These are phyloP conservation scores for Odontocolon sp. DNA, from an alignment of 2,888 invertebrate species.

Conservation along the genomic window DNA sequence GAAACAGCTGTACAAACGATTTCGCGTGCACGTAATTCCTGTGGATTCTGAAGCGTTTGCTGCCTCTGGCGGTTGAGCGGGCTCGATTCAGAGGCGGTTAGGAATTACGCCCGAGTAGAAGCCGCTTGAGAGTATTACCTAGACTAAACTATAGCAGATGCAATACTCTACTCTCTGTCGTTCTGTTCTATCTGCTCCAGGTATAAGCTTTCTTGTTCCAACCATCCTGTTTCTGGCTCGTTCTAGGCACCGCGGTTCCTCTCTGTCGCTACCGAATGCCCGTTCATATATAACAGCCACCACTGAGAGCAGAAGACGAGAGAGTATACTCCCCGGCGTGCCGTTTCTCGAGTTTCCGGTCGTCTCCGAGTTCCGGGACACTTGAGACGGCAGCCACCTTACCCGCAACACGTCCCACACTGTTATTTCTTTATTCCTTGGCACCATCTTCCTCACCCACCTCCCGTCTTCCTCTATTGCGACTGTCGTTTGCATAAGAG, in stretches of 20 bases:
- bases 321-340: conserved; percentile 42
- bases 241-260: conserved; percentile 16
- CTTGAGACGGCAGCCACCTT: conserved; percentile 49
- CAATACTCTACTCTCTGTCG: neutral
- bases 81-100: conserved; percentile 48
- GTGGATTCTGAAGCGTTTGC: conserved; percentile 39
- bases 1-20: conserved; percentile 49
- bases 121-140: neutral
- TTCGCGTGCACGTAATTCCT: conserved; percentile 43
- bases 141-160: conserved; percentile 5
- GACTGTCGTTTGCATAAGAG: conserved; percentile 48
- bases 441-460: conserved; percentile 9
- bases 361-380: conserved; percentile 48
- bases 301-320: conserved; percentile 33
- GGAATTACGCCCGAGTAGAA: conserved; percentile 38
- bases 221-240: neutral
- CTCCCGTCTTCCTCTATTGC: conserved; percentile 5
- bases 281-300: conserved; percentile 33
- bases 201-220: conserved; percentile 35
- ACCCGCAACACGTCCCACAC: neutral
- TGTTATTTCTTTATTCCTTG: neutral
- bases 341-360: conserved; percentile 59
- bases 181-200: neutral
- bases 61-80: conserved; percentile 37
- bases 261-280: conserved; percentile 13